phyloP scores from a whole-genome alignment of 35 echinoderm and acorn worm genomes.

The Patiria miniata region DNA sequence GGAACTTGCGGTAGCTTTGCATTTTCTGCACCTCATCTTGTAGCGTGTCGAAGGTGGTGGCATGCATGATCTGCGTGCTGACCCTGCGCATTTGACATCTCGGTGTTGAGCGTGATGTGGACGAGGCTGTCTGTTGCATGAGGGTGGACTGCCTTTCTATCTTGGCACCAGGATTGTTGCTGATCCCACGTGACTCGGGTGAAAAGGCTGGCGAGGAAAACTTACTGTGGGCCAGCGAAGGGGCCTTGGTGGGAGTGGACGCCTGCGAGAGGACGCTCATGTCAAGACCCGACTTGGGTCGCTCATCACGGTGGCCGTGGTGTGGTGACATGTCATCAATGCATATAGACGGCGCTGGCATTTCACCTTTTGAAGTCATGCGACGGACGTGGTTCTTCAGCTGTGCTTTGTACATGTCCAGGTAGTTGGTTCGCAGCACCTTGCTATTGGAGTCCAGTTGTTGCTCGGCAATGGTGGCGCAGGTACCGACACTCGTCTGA shows the following conservation, averaged over 20 bases:
- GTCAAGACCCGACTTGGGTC: background rate
- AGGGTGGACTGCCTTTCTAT: background rate
- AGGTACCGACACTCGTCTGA: slow-evolving; percentile 23
- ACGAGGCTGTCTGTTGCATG: slow-evolving; percentile 45
- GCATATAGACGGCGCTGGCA: slow-evolving; percentile 19
- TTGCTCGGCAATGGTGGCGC: slow-evolving; percentile 30
- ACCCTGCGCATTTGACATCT: slow-evolving; percentile 13
- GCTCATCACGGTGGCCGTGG: background rate
- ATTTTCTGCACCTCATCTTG: slow-evolving; percentile 55
- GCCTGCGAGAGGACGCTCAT: background rate
- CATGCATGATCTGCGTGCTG: slow-evolving; percentile 12
- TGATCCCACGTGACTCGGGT: slow-evolving; percentile 19
- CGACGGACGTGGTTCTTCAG: slow-evolving; percentile 56
- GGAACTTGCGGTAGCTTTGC: slow-evolving; percentile 41
- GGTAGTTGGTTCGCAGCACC: slow-evolving; percentile 38
- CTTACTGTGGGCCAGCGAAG: background rate
- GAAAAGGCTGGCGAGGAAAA: background rate
- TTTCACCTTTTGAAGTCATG: slow-evolving; percentile 42
- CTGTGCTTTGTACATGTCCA: slow-evolving; percentile 72
- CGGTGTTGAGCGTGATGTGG: background rate
- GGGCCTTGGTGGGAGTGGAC: background rate
- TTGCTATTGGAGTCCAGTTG: slow-evolving; percentile 50
- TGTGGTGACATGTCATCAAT: background rate
- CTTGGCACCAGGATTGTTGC: background rate
- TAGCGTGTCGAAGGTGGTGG: slow-evolving; percentile 36